These are phyloP conservation scores for Coluber constrictor DNA, from an alignment of 2,797 vertebrate species.

Conservation along the genomic window DNA sequence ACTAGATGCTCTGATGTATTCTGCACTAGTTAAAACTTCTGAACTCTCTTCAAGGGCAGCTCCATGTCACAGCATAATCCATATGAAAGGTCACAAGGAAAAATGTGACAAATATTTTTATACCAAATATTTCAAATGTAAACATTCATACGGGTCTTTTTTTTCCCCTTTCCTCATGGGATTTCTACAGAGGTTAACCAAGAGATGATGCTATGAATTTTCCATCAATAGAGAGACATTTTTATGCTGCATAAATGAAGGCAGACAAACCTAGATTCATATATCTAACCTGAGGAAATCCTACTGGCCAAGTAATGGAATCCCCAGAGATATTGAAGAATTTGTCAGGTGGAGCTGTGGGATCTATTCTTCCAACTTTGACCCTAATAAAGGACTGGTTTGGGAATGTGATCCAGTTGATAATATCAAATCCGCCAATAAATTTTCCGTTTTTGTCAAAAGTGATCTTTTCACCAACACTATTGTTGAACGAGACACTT, in stretches of 20 bases:
- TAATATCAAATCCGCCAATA: not conserved
- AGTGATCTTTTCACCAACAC: not conserved
- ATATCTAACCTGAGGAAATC: too few species aligned
- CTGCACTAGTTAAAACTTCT: not conserved
- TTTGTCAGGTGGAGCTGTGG: too few species aligned
- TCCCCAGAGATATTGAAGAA: too few species aligned
- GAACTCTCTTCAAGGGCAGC: not conserved
- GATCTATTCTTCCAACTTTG: too few species aligned
- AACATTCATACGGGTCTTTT: not conserved
- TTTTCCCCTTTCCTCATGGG: not conserved
- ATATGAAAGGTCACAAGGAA: not conserved
- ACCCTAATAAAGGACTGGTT: too few species aligned
- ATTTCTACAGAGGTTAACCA: not conserved
- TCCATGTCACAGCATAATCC: not conserved
- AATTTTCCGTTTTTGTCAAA: not conserved
- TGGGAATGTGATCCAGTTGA: not conserved
- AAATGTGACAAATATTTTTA: not conserved
- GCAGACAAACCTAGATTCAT: not conserved
- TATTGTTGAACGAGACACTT: not conserved
- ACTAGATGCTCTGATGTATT: not conserved
- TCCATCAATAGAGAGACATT: not conserved
- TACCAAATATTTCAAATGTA: not conserved
- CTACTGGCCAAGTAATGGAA: too few species aligned
- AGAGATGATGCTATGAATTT: not conserved
- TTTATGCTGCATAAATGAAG: not conserved